Evolutionary conservation across 2,797 vertebrate genomes (phyloP).

Genomic region (Thripadectes ignobilis): DNA sequence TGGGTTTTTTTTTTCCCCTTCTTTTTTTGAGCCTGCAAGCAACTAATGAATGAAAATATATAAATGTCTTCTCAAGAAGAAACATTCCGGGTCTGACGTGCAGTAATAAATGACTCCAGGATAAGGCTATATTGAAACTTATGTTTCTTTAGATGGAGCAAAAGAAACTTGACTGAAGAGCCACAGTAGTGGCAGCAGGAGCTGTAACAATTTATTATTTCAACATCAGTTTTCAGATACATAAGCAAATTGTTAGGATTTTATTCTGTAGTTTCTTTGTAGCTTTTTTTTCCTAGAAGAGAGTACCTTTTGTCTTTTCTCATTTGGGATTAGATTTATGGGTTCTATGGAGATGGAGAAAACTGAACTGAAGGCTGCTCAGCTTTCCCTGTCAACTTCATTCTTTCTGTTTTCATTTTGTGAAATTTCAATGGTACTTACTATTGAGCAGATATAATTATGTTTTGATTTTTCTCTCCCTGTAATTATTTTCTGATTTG

Average conservation of each 20-base stretch:
- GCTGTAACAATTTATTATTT: not conserved
- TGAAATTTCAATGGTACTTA: not conserved
- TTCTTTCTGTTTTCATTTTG: not conserved
- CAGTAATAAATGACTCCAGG: not conserved
- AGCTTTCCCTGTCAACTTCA: not conserved
- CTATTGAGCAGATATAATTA: not conserved
- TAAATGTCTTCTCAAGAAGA: not conserved
- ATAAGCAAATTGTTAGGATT: not conserved
- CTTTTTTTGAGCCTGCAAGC: not conserved
- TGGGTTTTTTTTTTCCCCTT: not conserved
- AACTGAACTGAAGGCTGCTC: not conserved
- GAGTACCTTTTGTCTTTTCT: not conserved
- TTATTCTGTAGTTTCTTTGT: not conserved
- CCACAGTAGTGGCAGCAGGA: not conserved
- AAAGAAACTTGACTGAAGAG: not conserved
- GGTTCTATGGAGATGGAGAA: not conserved
- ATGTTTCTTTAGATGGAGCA: not conserved
- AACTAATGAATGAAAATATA: not conserved
- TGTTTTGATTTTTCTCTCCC: not conserved
- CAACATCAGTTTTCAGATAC: not conserved
- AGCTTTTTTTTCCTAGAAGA: not conserved
- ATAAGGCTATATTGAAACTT: not conserved
- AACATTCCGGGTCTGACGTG: not conserved
- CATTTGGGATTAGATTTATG: not conserved
- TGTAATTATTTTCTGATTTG: not conserved